Evolutionary conservation across 2,113 vertebrate genomes (phyloP), one percentile per base, ranked within the genome.

Genomic region (Amblyopsis rosae): DNA sequence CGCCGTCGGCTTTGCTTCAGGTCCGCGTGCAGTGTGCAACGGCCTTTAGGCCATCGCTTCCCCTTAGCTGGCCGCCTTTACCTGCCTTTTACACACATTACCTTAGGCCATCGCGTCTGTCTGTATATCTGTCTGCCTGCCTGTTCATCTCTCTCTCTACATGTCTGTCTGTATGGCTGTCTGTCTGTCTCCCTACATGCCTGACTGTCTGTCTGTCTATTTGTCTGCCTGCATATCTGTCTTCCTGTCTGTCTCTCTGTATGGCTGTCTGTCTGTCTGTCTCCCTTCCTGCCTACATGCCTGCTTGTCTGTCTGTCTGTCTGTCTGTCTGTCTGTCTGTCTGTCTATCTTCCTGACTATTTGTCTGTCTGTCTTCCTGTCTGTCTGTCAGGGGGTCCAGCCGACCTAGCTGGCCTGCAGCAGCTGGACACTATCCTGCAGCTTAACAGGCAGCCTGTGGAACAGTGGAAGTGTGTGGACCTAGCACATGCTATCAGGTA

Each of bases 391-490:
- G 96, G 96, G 53, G 96, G 97, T 64, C 96, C 97, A 1, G 97
- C 97, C 1, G 95, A 97, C 80, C 92, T 91, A 84, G 96, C 96
- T 0, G 97, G 97, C 19, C 89, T 98, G 67, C 95, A 95, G 87
- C 95, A 96, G 45, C 87, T 96, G 0, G 97, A 98, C 88, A 96
- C 95, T 0, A 90, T 98, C 65, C 88, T 98, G 73, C 95, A 95
- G 89, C 89, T 98, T 62, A 98, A 98, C 0, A 95, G 96, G 87
- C 94, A 94, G 77, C 93, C 94, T 0, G 97, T 98, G 87, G 96
- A 98, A 69, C 95, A 96, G 76, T 98, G 96, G 96, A 98, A 98
- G 79, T 98, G 96, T 15, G 94, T 96, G 69, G 95, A 98, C 76
- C 90, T 98, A 80, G 96, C 96, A 0, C 95, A 98, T 0, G 95